Percentiles rank a stretch among this genome's conserved stretches.
phyloP scores from a whole-genome alignment of 2,113 vertebrate species.

The Antechinus stuartii region DNA sequence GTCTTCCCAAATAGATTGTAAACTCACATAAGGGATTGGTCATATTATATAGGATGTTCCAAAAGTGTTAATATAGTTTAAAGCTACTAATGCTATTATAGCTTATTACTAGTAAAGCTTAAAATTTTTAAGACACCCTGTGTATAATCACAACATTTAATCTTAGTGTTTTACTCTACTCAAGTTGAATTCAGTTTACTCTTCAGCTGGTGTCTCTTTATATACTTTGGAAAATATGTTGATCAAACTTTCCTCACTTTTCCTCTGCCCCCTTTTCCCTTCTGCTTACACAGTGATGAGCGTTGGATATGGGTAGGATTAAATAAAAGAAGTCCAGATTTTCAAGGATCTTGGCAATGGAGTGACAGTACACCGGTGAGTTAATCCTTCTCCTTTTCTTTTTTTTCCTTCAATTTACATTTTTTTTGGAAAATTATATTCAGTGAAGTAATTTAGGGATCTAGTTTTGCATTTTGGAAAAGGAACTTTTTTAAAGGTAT shows the following conservation, averaged over 20 bases:
- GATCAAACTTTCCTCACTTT: constrained; percentile 45
- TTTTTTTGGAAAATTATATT: neutral
- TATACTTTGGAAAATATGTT: constrained; percentile 52
- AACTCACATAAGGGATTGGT: constrained; percentile 5
- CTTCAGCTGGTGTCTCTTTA: constrained; percentile 25
- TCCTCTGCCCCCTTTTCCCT: constrained; percentile 33
- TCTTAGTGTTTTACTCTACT: constrained; percentile 3
- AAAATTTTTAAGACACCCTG: neutral
- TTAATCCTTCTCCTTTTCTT: constrained; percentile 55
- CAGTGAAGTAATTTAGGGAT: neutral
- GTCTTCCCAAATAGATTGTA: constrained; percentile 14
- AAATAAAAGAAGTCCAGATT: constrained; percentile 93
- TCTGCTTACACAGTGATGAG: constrained; percentile 83
- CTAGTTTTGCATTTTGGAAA: neutral
- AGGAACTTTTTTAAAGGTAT: constrained; percentile 43
- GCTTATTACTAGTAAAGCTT: neutral
- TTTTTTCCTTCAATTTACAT: neutral
- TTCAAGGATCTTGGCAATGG: constrained; percentile 93
- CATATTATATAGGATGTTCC: neutral
- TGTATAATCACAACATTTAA: neutral
- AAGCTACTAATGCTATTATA: neutral
- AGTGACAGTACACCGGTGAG: constrained; percentile 94
- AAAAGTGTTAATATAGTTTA: neutral
- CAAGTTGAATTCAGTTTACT: neutral
- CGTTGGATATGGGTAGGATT: constrained; percentile 96